Base-by-base conservation (phyloP, 2,888 invertebrate genomes). In the Venusia cambrica region DNA sequence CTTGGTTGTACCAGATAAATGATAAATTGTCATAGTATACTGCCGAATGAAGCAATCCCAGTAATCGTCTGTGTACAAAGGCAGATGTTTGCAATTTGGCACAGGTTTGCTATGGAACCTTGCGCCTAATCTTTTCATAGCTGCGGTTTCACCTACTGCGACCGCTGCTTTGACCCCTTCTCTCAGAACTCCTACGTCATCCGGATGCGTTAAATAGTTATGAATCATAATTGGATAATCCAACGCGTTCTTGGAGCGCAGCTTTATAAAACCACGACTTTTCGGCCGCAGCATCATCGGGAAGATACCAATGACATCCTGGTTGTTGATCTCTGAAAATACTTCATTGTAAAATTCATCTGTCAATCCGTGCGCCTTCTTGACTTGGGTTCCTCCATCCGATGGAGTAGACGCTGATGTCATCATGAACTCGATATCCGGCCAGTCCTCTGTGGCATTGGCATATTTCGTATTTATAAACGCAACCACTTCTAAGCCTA, bases 261-360 rank as follows among this genome's bases (percentile, higher is more conserved):
- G 73, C 50, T 92, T 93, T 0, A 98, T 89, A 51, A 89, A 90
- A 0, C 98, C 98, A 2, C 92, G 88, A 36, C 96, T 95, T 58
- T 94, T 94, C 0, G 98, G 96, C 0, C 98, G 89, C 58, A 98
- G 71, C 90, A 96, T 92, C 95, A 96, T 95, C 1, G 96, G 95
- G 51, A 95, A 94, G 4, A 96, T 89, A 0, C 94, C 94, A 56
- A 94, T 94, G 0, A 94, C 92, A 60, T 96, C 95, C 22, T 88
- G 87, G 60, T 92, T 92, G 51, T 90, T 92, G 2, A 96, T 90
- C 45, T 91, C 90, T 0, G 89, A 78, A 57, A 91, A 94, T 0
- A 94, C 91, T 59, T 93, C 92, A 38, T 94, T 88, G 68, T 95
- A 95, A 66, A 94, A 95, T 11, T 93, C 93, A 54, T 96, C 93